A percentile compares a stretch with the other conserved stretches of the same genome.
Conservation (phyloP, 2,888 invertebrate species). For the Anaspis maculata region DNA sequence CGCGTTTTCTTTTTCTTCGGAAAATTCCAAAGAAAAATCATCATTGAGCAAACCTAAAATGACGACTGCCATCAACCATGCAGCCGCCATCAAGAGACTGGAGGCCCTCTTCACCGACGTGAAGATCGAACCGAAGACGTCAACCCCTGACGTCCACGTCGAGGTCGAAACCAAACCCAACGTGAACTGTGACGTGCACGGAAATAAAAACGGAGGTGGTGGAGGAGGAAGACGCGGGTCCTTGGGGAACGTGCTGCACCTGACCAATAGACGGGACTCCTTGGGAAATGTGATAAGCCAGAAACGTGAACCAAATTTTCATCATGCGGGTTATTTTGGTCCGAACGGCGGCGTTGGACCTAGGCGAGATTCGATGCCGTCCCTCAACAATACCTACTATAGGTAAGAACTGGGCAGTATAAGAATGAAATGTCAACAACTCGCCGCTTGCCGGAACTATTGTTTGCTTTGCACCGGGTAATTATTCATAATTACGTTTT, state of each 20-base stretch:
- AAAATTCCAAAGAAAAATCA: neutral
- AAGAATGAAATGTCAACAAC: neutral
- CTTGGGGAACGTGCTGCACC: constrained; percentile 45
- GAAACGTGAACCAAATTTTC: constrained; percentile 25
- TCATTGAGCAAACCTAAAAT: constrained; percentile 19
- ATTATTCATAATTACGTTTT: constrained; percentile 2
- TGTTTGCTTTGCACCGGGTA: no score
- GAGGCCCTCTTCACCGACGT: constrained; percentile 65
- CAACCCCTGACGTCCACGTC: constrained; percentile 32
- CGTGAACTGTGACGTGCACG: constrained; percentile 65
- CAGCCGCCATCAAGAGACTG: constrained; percentile 60
- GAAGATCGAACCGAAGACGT: constrained; percentile 44
- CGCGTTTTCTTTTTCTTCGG: neutral
- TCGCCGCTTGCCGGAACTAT: no score
- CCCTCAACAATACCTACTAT: constrained; percentile 32
- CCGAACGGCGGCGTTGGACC: constrained; percentile 45
- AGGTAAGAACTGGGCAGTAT: constrained; percentile 26
- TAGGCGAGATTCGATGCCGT: constrained; percentile 43
- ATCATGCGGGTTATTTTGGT: constrained; percentile 30
- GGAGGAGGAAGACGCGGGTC: constrained; percentile 50
- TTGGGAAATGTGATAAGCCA: constrained; percentile 39
- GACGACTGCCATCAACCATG: constrained; percentile 51
- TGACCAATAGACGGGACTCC: constrained; percentile 51
- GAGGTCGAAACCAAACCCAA: constrained; percentile 51
- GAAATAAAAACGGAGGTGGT: constrained; percentile 44